phyloP scores from a whole-genome alignment of 2,113 vertebrate species.

The Macrotus californicus region DNA sequence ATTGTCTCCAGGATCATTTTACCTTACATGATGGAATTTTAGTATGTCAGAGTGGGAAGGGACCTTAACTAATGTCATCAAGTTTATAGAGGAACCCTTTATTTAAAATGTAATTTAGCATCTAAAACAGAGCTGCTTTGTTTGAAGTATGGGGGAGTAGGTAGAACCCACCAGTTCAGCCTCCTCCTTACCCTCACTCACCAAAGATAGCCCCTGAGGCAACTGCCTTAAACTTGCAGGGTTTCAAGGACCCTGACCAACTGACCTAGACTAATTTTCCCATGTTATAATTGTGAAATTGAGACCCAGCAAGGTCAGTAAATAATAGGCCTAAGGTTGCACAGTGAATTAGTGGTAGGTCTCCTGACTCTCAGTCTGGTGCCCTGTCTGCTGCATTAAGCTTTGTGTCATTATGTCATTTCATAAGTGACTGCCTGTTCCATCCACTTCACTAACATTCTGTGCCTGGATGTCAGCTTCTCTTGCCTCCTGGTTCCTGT shows the following conservation, averaged over 20 bases:
- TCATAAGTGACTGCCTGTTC: not conserved
- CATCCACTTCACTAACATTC: not conserved
- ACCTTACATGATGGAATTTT: conserved; percentile 13
- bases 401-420: not conserved
- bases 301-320: not conserved
- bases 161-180: not conserved
- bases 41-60: conserved; percentile 2
- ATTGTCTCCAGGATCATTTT: conserved; percentile 18
- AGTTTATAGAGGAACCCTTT: not conserved
- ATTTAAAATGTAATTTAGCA: not conserved
- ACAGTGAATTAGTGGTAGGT: not conserved
- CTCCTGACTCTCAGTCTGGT: not conserved
- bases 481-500: not conserved
- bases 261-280: not conserved
- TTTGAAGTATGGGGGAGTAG: not conserved
- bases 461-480: not conserved
- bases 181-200: not conserved
- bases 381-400: not conserved
- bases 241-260: not conserved
- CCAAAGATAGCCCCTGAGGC: not conserved
- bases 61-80: not conserved
- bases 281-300: not conserved
- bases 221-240: not conserved
- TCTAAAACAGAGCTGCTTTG: not conserved
- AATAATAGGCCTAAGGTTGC: not conserved